Evolutionary conservation across 2,888 invertebrate genomes (phyloP).

Genomic region (Conistra vaccinii): DNA sequence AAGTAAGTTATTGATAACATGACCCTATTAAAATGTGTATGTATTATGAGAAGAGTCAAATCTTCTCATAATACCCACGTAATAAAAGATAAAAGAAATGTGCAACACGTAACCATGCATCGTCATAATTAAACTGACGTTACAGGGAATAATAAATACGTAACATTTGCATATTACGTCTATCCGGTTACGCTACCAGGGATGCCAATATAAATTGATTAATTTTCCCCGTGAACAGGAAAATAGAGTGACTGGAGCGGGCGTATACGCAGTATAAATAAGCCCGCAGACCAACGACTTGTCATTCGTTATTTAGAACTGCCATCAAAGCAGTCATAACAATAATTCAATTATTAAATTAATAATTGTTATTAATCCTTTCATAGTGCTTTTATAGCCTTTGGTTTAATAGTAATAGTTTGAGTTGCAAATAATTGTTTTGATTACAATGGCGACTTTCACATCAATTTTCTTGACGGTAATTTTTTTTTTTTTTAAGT

Average conservation of each 20-base stretch:
- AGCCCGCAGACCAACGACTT: neutral
- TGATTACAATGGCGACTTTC: constrained; percentile 48
- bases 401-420: constrained; percentile 9
- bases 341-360: constrained; percentile 27
- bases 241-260: constrained; percentile 7
- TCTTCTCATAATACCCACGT: neutral
- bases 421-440: constrained; percentile 37
- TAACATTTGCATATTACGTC: constrained; percentile 10
- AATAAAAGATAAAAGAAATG: neutral
- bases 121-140: constrained; percentile 38
- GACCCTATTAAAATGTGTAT: too few relatives aligned
- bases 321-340: constrained; percentile 48
- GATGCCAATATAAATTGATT: constrained; percentile 14
- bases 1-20: too few relatives aligned
- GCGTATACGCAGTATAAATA: constrained; percentile 26
- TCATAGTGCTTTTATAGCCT: constrained; percentile 3
- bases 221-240: constrained; percentile 40
- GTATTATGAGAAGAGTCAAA: too few relatives aligned
- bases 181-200: neutral
- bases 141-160: constrained; percentile 30
- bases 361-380: constrained; percentile 25
- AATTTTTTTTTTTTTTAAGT: neutral
- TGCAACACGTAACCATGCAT: neutral
- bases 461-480: constrained; percentile 28
- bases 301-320: constrained; percentile 50